These are phyloP conservation scores for Mnemiopsis leidyi DNA, from an alignment of 37 sponge, comb jelly and placozoan species.

Conservation along the genomic window DNA sequence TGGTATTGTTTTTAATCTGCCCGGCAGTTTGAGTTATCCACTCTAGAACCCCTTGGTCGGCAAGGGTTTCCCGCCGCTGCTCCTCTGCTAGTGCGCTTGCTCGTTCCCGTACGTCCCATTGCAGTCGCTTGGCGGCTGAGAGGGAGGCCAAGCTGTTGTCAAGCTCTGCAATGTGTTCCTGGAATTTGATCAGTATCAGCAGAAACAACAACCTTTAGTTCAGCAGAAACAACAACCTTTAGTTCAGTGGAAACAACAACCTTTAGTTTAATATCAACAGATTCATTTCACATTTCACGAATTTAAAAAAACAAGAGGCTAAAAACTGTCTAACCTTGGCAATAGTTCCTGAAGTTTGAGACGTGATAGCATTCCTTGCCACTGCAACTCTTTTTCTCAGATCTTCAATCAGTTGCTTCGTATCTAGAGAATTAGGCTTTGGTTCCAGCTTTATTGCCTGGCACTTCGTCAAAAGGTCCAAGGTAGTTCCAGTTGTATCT, in stretches of 20 bases:
- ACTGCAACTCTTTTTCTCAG: constrained; percentile 19
- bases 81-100: not conserved
- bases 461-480: not conserved
- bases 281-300: too few species aligned
- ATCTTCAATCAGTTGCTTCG: not conserved
- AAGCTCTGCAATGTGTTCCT: constrained; percentile 24
- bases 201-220: too few species aligned
- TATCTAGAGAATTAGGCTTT: not conserved
- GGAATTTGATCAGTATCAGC: not conserved
- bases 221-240: too few species aligned
- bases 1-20: not conserved
- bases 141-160: not conserved
- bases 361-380: not conserved
- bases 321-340: too few species aligned
- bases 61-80: not conserved
- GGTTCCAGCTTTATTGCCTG: not conserved
- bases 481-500: not conserved
- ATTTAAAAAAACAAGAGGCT: too few species aligned
- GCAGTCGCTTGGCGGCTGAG: not conserved
- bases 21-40: not conserved
- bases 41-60: not conserved
- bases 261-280: too few species aligned
- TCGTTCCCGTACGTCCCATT: not conserved
- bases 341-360: not conserved
- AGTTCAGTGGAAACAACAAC: too few species aligned